These are phyloP conservation scores for Sula dactylatra DNA, from an alignment of 2,113 vertebrate genomes.

Conservation along the genomic window DNA sequence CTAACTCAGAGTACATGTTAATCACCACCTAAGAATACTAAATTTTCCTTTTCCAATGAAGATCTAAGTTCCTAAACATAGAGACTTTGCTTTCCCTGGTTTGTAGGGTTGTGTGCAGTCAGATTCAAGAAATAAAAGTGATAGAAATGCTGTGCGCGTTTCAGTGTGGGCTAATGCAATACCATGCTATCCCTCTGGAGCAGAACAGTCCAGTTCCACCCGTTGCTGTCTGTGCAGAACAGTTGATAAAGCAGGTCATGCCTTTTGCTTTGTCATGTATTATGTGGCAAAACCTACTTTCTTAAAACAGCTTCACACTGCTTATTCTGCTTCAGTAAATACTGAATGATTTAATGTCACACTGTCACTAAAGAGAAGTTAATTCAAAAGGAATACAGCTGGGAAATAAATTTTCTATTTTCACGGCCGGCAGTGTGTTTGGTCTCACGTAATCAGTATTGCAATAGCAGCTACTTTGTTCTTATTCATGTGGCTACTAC, in stretches of 20 bases:
- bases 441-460: not conserved
- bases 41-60: not conserved
- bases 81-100: not conserved
- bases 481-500: not conserved
- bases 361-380: not conserved
- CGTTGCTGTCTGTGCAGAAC: not conserved
- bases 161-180: not conserved
- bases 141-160: not conserved
- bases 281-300: not conserved
- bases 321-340: not conserved
- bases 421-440: not conserved
- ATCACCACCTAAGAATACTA: not conserved
- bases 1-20: not conserved
- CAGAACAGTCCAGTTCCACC: not conserved
- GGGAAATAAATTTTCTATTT: not conserved
- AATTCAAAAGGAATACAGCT: not conserved
- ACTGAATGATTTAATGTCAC: not conserved
- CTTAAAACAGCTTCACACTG: not conserved
- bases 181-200: not conserved
- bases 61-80: not conserved
- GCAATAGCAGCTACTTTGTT: not conserved
- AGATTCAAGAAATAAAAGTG: not conserved
- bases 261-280: not conserved
- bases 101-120: not conserved
- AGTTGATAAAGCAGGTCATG: not conserved